Evolutionary conservation across 2,888 invertebrate species (phyloP).

Genomic region (Drosophila villosipedis): DNA sequence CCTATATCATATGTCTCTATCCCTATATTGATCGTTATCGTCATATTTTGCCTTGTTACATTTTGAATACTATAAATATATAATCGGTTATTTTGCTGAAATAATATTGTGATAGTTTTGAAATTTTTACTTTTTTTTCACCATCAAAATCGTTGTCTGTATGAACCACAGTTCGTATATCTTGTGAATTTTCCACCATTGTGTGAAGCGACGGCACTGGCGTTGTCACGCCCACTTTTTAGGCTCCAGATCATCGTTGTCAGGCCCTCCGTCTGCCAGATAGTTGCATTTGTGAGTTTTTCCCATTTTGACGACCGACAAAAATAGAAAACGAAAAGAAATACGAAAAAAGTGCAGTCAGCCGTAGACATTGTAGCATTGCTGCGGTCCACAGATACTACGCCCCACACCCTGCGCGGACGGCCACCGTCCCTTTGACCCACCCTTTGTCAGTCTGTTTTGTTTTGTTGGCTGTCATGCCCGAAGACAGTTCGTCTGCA

Average conservation of each 20-base stretch:
- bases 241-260: slow-evolving; percentile 12
- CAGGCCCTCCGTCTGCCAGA: slow-evolving; percentile 13
- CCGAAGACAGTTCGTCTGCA: slow-evolving; percentile 69
- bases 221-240: slow-evolving; percentile 30
- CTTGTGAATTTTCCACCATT: slow-evolving; percentile 1
- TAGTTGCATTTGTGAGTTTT: slow-evolving; percentile 55
- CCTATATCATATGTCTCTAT: background rate
- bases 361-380: slow-evolving; percentile 33
- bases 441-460: background rate
- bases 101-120: background rate
- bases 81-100: background rate
- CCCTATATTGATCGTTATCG: background rate
- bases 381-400: slow-evolving; percentile 6
- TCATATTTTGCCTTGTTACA: background rate
- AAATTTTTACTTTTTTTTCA: slow-evolving; percentile 6
- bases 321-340: slow-evolving; percentile 18
- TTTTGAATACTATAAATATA: background rate
- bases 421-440: background rate
- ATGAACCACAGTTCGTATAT: slow-evolving; percentile 1
- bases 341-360: slow-evolving; percentile 20
- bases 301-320: slow-evolving; percentile 46
- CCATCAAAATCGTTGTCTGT: background rate
- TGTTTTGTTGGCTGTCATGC: slow-evolving; percentile 35
- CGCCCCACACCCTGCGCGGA: background rate
- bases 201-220: slow-evolving; percentile 4